These are phyloP conservation scores for Alcis repandata DNA, from an alignment of 2,888 invertebrate species.

Conservation along the genomic window DNA sequence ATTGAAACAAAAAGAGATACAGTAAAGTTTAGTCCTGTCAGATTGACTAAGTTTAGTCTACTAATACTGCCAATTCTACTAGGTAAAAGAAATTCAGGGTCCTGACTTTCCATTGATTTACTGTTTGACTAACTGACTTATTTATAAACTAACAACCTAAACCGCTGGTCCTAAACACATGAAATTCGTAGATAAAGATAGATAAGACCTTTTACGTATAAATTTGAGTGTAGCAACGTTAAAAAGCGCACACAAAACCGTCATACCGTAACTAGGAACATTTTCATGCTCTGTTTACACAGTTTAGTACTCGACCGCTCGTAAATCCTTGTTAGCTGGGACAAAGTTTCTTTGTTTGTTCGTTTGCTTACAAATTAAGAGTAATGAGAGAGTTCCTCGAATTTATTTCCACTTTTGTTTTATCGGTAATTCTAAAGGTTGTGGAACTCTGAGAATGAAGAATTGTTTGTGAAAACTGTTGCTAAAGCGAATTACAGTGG, in stretches of 20 bases:
- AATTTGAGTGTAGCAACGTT: not conserved
- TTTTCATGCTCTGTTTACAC: slow-evolving; percentile 29
- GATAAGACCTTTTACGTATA: not conserved
- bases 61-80: too few relatives aligned
- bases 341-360: slow-evolving; percentile 39
- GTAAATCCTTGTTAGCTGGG: slow-evolving; percentile 36
- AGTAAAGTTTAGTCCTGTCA: too few relatives aligned
- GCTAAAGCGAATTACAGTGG: not conserved
- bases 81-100: too few relatives aligned
- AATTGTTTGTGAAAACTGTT: slow-evolving; percentile 11
- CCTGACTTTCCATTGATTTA: too few relatives aligned
- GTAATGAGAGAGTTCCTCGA: slow-evolving; percentile 30
- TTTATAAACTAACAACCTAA: too few relatives aligned
- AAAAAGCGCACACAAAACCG: slow-evolving; percentile 10
- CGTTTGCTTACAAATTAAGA: slow-evolving; percentile 39
- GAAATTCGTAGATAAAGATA: not conserved
- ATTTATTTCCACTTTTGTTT: slow-evolving; percentile 35
- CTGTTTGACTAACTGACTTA: too few relatives aligned
- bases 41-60: too few relatives aligned
- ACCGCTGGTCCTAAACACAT: too few relatives aligned
- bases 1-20: too few relatives aligned
- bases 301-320: slow-evolving; percentile 33
- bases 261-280: slow-evolving; percentile 16
- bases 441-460: slow-evolving; percentile 19
- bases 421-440: slow-evolving; percentile 26